Evolutionary conservation across 1,140 invertebrate species (phyloP).

Genomic region (Augochlora pura): DNA sequence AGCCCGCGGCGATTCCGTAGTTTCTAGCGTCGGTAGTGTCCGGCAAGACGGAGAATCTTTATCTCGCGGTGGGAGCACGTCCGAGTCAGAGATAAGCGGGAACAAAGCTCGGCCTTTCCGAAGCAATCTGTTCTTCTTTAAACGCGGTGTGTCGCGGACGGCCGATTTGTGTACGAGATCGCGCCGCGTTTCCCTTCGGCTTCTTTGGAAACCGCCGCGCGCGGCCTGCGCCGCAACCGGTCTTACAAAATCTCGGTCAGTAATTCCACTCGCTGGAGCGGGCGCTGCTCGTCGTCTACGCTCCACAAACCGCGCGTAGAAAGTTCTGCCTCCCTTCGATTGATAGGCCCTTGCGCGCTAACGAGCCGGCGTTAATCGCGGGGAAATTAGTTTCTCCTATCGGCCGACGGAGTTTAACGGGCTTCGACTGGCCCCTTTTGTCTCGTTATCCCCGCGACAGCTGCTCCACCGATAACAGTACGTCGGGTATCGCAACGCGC

Average conservation of each 20-base stretch:
- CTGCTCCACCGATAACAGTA: not conserved
- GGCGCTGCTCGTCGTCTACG: not conserved
- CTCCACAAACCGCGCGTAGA: not conserved
- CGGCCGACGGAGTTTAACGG: not conserved
- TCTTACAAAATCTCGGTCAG: slow-evolving; percentile 54
- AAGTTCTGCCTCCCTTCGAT: not conserved
- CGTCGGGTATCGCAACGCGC: no score
- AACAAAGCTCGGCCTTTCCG: slow-evolving; percentile 43
- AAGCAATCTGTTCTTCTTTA: not conserved
- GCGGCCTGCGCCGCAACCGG: slow-evolving; percentile 16
- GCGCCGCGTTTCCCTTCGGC: not conserved
- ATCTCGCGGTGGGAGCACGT: no score
- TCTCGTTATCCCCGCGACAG: not conserved
- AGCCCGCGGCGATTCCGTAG: no score
- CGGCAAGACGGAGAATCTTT: no score
- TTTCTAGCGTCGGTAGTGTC: no score
- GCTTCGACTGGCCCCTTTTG: not conserved
- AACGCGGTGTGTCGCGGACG: no score
- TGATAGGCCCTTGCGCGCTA: no score
- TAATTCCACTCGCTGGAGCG: slow-evolving; percentile 17
- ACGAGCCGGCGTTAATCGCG: no score
- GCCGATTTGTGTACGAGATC: not conserved
- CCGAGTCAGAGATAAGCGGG: slow-evolving; percentile 29
- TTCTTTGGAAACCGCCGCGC: slow-evolving; percentile 9
- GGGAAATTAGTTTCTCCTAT: no score